Conservation (phyloP, 2,888 invertebrate species). For the Nymphalis urticae region DNA sequence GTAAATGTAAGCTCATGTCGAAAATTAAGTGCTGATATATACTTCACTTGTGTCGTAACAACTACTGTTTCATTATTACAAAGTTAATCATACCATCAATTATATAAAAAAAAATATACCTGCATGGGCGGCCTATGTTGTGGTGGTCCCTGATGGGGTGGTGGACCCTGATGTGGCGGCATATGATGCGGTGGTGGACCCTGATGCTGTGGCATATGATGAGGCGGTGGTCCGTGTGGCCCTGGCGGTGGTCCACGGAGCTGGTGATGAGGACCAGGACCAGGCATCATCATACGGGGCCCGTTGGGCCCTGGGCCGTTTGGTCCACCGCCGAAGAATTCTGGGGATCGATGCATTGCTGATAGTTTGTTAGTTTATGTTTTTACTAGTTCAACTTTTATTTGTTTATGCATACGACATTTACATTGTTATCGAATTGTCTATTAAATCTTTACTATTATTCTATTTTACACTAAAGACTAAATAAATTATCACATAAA, state of each 20-base stretch:
- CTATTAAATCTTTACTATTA: neutral
- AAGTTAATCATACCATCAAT: too few relatives aligned
- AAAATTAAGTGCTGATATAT: too few relatives aligned
- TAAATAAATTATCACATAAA: too few relatives aligned
- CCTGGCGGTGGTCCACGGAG: constrained; percentile 74
- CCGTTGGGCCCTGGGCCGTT: constrained; percentile 77
- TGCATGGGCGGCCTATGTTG: constrained; percentile 84
- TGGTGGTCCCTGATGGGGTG: constrained; percentile 80
- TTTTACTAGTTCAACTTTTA: neutral
- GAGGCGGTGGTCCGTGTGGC: constrained; percentile 62
- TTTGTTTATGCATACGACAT: neutral
- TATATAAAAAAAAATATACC: constrained; percentile 47
- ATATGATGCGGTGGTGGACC: constrained; percentile 77
- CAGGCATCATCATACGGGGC: constrained; percentile 69
- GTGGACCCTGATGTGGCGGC: constrained; percentile 79
- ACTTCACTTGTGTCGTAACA: too few relatives aligned
- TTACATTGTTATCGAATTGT: neutral
- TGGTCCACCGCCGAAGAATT: constrained; percentile 75
- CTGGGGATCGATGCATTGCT: constrained; percentile 45
- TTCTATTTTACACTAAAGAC: too few relatives aligned
- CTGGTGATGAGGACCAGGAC: constrained; percentile 66
- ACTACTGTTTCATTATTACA: too few relatives aligned
- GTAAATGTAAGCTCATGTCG: too few relatives aligned
- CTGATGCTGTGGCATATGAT: constrained; percentile 72
- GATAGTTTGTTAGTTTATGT: constrained; percentile 11